Percentiles rank a stretch among this genome's conserved stretches.
Conservation (phyloP, 2,113 vertebrate genomes). For the Tauraco erythrolophus region DNA sequence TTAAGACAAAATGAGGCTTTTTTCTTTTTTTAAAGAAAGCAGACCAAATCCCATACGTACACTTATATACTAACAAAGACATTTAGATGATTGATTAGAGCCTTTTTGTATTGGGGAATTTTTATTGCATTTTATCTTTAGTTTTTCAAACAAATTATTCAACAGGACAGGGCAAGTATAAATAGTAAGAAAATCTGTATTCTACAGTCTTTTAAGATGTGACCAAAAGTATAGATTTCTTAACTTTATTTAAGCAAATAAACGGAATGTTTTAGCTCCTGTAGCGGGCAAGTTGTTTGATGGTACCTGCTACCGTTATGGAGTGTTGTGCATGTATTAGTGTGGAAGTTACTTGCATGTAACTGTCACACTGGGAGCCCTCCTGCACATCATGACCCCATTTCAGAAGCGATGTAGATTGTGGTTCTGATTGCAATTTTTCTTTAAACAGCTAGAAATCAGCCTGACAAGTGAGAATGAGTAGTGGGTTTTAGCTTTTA, state of each 20-base stretch:
- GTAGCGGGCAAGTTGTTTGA: neutral
- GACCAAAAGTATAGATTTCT: conserved; percentile 35
- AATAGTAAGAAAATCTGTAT: neutral
- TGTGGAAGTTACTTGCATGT: neutral
- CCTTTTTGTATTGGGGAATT: neutral
- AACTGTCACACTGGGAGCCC: neutral
- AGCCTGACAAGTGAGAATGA: neutral
- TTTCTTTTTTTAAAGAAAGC: neutral
- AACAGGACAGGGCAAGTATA: neutral
- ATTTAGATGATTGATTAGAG: neutral
- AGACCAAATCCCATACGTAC: conserved; percentile 4
- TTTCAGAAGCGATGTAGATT: neutral
- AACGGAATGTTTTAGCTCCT: neutral
- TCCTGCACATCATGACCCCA: neutral
- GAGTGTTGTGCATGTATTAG: neutral
- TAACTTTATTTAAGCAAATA: neutral
- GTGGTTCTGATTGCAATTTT: neutral
- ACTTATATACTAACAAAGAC: neutral
- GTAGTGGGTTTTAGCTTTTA: conserved; percentile 43
- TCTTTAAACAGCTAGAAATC: neutral
- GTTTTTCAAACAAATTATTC: neutral
- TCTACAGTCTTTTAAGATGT: neutral
- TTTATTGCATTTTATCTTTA: conserved; percentile 21
- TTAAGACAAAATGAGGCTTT: neutral
- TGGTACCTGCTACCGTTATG: neutral